Conservation (phyloP, 2,888 invertebrate genomes). For the Polydrusus pterygomalis region DNA sequence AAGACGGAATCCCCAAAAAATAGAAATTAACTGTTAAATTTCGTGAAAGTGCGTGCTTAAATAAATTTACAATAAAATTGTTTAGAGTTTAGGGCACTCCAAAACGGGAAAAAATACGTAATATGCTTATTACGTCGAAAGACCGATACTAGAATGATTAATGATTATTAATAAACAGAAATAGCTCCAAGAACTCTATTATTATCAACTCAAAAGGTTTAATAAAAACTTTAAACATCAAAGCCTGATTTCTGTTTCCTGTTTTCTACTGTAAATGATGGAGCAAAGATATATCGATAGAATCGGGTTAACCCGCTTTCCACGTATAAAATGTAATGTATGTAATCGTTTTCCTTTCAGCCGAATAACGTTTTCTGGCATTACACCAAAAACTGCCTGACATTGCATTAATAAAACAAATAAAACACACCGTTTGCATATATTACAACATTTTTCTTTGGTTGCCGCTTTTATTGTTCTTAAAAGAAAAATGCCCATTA, state of each 20-base stretch:
- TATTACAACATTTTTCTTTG: not conserved
- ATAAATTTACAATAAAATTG: no score
- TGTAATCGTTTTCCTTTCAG: conserved; percentile 26
- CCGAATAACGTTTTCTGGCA: conserved; percentile 21
- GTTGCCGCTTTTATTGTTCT: not conserved
- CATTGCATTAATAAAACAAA: conserved; percentile 18
- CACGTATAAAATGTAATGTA: conserved; percentile 1
- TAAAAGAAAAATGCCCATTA: not conserved
- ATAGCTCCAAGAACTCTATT: no score
- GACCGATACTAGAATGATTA: no score
- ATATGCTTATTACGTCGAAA: no score
- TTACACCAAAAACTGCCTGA: conserved; percentile 21
- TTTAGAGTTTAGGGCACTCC: no score
- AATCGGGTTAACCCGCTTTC: conserved; percentile 9
- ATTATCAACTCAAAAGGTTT: no score
- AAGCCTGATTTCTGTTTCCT: conserved; percentile 16
- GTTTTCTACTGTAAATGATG: conserved; percentile 10
- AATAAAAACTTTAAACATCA: conserved; percentile 12
- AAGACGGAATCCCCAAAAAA: no score
- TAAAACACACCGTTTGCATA: conserved; percentile 6
- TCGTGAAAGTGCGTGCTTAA: no score
- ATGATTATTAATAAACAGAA: no score
- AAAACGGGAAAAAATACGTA: no score
- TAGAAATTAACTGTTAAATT: no score
- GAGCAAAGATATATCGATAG: conserved; percentile 22